These are phyloP conservation scores for Cyclophora punctaria DNA, from an alignment of 2,888 invertebrate genomes.

Conservation along the genomic window DNA sequence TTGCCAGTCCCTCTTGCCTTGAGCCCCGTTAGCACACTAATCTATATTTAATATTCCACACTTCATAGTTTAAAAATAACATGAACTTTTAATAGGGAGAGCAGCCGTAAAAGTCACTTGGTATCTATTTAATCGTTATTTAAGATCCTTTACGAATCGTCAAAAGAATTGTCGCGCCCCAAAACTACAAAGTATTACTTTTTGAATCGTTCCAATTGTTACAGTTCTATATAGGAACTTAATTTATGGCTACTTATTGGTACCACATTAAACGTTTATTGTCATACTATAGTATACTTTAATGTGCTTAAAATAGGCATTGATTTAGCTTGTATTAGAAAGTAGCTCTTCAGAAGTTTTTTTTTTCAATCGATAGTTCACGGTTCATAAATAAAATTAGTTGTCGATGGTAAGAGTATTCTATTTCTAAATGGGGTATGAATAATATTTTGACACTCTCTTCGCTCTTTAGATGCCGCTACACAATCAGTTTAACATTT, in stretches of 20 bases:
- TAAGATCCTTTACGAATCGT: constrained; percentile 49
- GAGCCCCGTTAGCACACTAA: too few relatives aligned
- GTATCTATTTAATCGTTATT: constrained; percentile 52
- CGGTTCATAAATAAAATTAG: constrained; percentile 70
- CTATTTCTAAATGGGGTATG: constrained; percentile 54
- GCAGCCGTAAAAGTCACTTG: constrained; percentile 20
- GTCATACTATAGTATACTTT: neutral
- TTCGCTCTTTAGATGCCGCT: constrained; percentile 23
- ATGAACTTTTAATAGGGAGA: constrained; percentile 6
- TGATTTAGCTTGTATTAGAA: constrained; percentile 6
- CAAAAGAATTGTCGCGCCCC: constrained; percentile 56
- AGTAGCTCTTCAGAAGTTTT: constrained; percentile 22
- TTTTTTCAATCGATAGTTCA: constrained; percentile 46
- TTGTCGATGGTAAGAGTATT: constrained; percentile 42
- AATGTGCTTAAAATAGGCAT: neutral
- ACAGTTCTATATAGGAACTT: constrained; percentile 45
- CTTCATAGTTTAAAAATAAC: constrained; percentile 8
- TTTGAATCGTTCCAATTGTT: constrained; percentile 51
- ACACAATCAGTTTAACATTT: too few relatives aligned
- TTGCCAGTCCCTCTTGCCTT: too few relatives aligned
- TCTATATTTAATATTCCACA: neutral
- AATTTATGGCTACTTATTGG: constrained; percentile 41
- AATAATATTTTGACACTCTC: constrained; percentile 66
- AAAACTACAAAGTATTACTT: constrained; percentile 37
- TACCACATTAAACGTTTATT: neutral